Evolutionary conservation across 2,888 invertebrate species (phyloP).

Genomic region (Barypeithes pellucidus): DNA sequence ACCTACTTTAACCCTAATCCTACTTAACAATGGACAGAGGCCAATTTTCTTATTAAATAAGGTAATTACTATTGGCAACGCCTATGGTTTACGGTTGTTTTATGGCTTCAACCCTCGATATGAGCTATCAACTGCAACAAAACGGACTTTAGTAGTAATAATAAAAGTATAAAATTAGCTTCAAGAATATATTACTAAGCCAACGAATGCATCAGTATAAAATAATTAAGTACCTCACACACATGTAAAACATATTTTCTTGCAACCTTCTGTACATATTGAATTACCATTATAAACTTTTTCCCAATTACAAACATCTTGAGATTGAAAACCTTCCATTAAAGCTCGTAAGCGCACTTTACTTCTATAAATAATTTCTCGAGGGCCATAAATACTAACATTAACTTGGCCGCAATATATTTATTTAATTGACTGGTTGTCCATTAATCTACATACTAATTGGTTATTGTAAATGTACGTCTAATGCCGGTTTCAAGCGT

Average conservation of each 20-base stretch:
- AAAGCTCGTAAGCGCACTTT: conserved; percentile 30
- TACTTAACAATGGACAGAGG: no score
- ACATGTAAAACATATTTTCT: conserved; percentile 24
- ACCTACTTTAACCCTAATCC: no score
- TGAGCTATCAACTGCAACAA: no score
- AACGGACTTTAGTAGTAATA: no score
- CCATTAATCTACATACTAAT: conserved; percentile 44
- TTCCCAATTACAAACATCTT: conserved; percentile 34
- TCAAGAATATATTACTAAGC: neutral
- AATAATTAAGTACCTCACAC: conserved; percentile 13
- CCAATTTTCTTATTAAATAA: no score
- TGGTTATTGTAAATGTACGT: conserved; percentile 41
- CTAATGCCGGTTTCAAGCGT: conserved; percentile 27
- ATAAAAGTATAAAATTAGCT: conserved; percentile 5
- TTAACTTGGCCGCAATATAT: conserved; percentile 40
- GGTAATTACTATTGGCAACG: no score
- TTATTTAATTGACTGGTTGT: conserved; percentile 39
- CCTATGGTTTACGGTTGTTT: no score
- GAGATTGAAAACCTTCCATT: conserved; percentile 33
- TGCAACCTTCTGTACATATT: conserved; percentile 19
- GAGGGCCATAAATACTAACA: conserved; percentile 43
- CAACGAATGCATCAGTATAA: conserved; percentile 14
- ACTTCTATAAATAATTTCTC: conserved; percentile 45
- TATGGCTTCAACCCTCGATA: no score
- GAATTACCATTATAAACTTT: conserved; percentile 37